A percentile compares a stretch with the other conserved stretches of the same genome.
These are phyloP conservation scores for Nomada flava DNA, from an alignment of 2,888 invertebrate species.

Conservation along the genomic window DNA sequence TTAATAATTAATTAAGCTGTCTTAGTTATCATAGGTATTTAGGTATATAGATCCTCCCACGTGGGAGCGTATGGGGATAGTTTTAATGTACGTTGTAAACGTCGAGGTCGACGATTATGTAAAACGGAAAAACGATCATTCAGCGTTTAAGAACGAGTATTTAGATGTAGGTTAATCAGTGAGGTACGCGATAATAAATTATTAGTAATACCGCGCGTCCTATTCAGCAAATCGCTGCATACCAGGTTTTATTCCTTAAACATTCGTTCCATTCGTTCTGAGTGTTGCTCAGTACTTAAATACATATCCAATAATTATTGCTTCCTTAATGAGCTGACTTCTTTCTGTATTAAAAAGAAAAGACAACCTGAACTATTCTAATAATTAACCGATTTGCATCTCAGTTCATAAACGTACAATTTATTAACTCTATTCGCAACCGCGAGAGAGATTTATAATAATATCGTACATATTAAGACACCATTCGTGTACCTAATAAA, in stretches of 20 bases:
- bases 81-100: slow-evolving; percentile 20
- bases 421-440: background rate
- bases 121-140: slow-evolving; percentile 48
- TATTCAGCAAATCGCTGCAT: too few relatives aligned
- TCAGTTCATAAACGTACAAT: too few relatives aligned
- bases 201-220: too few relatives aligned
- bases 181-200: too few relatives aligned
- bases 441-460: background rate
- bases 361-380: too few relatives aligned
- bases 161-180: slow-evolving; percentile 20
- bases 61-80: slow-evolving; percentile 18
- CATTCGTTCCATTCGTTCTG: too few relatives aligned
- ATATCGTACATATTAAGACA: background rate
- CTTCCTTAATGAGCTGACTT: too few relatives aligned
- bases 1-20: slow-evolving; percentile 66
- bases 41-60: slow-evolving; percentile 65
- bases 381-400: too few relatives aligned
- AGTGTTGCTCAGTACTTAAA: too few relatives aligned
- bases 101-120: slow-evolving; percentile 56
- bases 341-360: too few relatives aligned
- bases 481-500: background rate
- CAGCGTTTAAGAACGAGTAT: background rate
- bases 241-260: too few relatives aligned
- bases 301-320: too few relatives aligned
- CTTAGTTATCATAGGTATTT: slow-evolving; percentile 61